Evolutionary conservation across 1,140 invertebrate species (phyloP).

Genomic region (Formica exsecta): DNA sequence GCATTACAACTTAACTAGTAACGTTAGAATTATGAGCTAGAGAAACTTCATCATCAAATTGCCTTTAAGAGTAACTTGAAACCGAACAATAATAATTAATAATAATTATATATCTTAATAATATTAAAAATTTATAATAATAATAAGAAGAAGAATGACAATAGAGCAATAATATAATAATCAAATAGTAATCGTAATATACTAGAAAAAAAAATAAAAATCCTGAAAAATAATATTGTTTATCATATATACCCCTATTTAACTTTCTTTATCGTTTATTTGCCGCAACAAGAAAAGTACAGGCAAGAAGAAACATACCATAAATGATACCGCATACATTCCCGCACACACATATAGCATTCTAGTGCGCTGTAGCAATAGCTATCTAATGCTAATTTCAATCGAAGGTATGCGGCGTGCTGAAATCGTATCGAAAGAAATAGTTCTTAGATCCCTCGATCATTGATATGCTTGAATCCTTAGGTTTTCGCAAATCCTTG

Average conservation of each 20-base stretch:
- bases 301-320: conserved; percentile 72
- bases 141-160: background rate
- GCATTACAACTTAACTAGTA: conserved; percentile 79
- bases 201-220: conserved; percentile 60
- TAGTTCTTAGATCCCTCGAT: conserved; percentile 29
- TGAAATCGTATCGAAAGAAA: background rate
- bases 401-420: conserved; percentile 27
- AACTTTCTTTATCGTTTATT: conserved; percentile 74
- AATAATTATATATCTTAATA: conserved; percentile 57
- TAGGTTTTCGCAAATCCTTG: background rate
- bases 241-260: conserved; percentile 64
- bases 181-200: conserved; percentile 69
- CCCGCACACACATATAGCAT: conserved; percentile 68
- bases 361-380: conserved; percentile 19
- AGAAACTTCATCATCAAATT: conserved; percentile 76
- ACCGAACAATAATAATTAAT: conserved; percentile 77
- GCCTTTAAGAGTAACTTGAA: conserved; percentile 81
- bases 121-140: conserved; percentile 54
- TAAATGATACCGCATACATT: conserved; percentile 74
- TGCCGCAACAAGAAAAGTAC: conserved; percentile 62
- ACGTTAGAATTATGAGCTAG: conserved; percentile 79
- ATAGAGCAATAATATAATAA: conserved; percentile 50
- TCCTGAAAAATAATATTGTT: conserved; percentile 77
- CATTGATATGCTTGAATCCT: conserved; percentile 18
- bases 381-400: conserved; percentile 33